A percentile compares a stretch with the other conserved stretches of the same genome.
Conservation (phyloP, 2,797 vertebrate species). For the Spondyliosoma cantharus region DNA sequence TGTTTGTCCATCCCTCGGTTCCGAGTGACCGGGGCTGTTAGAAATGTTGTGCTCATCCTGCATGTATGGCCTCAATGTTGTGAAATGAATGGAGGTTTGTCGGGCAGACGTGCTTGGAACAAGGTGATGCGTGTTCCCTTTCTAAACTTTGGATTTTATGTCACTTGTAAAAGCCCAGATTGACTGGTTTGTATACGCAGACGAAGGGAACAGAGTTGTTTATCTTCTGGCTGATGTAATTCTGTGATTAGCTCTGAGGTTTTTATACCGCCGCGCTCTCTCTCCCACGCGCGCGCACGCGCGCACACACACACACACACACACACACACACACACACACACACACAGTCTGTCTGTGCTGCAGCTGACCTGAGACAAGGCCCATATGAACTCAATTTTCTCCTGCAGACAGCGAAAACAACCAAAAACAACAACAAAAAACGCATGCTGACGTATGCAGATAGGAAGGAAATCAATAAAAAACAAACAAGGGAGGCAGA, state of each 20-base stretch:
- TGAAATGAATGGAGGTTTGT: constrained; percentile 79
- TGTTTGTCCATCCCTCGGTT: constrained; percentile 62
- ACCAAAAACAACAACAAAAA: constrained; percentile 73
- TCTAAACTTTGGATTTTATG: constrained; percentile 74
- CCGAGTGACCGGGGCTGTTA: constrained; percentile 64
- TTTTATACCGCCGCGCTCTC: constrained; percentile 63
- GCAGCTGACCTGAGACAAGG: constrained; percentile 71
- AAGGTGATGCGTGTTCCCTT: constrained; percentile 70
- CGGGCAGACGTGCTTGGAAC: constrained; percentile 64
- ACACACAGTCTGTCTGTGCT: constrained; percentile 51
- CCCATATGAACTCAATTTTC: constrained; percentile 85
- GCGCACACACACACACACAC: constrained; percentile 33
- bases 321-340: constrained; percentile 34
- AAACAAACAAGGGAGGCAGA: constrained; percentile 69
- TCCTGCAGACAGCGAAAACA: constrained; percentile 71
- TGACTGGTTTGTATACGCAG: constrained; percentile 63
- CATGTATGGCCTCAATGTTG: constrained; percentile 75
- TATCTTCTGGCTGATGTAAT: constrained; percentile 76
- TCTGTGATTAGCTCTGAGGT: constrained; percentile 69
- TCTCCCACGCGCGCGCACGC: constrained; percentile 29
- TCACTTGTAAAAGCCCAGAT: constrained; percentile 77
- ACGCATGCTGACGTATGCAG: constrained; percentile 78
- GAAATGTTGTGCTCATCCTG: constrained; percentile 76
- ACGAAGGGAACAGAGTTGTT: constrained; percentile 69
- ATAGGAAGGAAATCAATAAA: constrained; percentile 84